Base-by-base conservation (phyloP, 2,888 invertebrate genomes). In the Callyntrura sp. region DNA sequence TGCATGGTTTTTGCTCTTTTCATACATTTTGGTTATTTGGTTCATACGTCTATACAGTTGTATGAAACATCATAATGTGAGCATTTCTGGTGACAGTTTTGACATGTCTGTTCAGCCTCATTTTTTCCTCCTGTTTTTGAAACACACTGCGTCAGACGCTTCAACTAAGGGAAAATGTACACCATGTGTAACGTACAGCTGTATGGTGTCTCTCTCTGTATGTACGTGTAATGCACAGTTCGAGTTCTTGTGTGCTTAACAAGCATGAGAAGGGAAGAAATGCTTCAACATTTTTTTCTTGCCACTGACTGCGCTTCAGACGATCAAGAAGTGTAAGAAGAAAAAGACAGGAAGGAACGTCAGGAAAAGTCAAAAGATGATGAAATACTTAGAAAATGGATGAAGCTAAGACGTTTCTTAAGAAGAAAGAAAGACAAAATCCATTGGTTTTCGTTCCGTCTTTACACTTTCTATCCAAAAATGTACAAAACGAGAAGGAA, bases 31-130 rank as follows among this genome's bases (percentile, higher is more conserved):
- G 35, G 20, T 35, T 9, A 20, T 28, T 43, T 62, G 35, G 20
- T 35, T 9, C 28, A 28, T 35, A 35, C 17, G 14, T 14, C 6
- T n/a, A 25, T 25, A 55, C 14, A 28, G 25, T 28, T 73, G 14
- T 45, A 73, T 51, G 14, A 25, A 78, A 14, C 65, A 65, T 83
- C 78, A 79, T 17, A 65, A 81, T 81, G 62, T 51, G 70, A 55
- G 86, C n/a, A 62, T 85, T 85, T 85, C 43, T 68, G 76, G 79
- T 86, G 86, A 86, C 86, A 86, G 86, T 86, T 86, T 86, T 86
- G 79, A 86, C 86, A 68, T 48, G 28, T 43, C 14, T 28, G 68
- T 86, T 86, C 86, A 86, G 86, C 81, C 86, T 78, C 86, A 68
- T 79, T 73, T 65, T 79, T 48, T 68, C 28, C 28, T 70, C 35